Conservation (phyloP, 2,888 invertebrate species). For the Cancer borealis region DNA sequence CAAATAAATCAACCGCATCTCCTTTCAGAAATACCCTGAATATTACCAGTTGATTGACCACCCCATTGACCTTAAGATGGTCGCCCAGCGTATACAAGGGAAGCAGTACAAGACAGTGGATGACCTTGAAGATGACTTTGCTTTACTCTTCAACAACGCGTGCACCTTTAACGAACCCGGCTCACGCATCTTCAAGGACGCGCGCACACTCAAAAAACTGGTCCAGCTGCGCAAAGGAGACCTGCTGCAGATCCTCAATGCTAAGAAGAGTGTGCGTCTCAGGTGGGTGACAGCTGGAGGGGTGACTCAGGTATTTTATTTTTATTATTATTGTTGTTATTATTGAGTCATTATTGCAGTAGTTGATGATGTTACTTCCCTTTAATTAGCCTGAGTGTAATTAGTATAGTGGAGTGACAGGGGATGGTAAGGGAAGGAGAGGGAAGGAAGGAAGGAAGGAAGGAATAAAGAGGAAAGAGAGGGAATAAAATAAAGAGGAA, state of each 20-base stretch:
- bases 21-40: conserved; percentile 89
- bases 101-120: conserved; percentile 88
- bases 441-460: too few relatives aligned
- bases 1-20: too few relatives aligned
- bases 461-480: too few relatives aligned
- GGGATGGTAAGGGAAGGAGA: too few relatives aligned
- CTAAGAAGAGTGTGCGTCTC: conserved; percentile 87
- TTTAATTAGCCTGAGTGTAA: too few relatives aligned
- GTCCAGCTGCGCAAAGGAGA: conserved; percentile 84
- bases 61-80: conserved; percentile 96
- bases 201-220: conserved; percentile 91
- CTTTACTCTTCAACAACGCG: conserved; percentile 95
- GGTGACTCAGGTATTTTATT: background rate
- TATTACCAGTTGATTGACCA: conserved; percentile 96
- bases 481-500: too few relatives aligned
- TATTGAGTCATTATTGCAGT: too few relatives aligned
- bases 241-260: conserved; percentile 85
- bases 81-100: conserved; percentile 94
- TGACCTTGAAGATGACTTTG: conserved; percentile 93
- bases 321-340: too few relatives aligned
- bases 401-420: too few relatives aligned
- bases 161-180: conserved; percentile 98
- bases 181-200: conserved; percentile 97
- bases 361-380: too few relatives aligned
- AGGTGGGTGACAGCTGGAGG: conserved; percentile 80